Percentiles rank a stretch among this genome's conserved stretches.
Conservation (phyloP, 2,113 vertebrate genomes). For the Toxotes chatareus region DNA sequence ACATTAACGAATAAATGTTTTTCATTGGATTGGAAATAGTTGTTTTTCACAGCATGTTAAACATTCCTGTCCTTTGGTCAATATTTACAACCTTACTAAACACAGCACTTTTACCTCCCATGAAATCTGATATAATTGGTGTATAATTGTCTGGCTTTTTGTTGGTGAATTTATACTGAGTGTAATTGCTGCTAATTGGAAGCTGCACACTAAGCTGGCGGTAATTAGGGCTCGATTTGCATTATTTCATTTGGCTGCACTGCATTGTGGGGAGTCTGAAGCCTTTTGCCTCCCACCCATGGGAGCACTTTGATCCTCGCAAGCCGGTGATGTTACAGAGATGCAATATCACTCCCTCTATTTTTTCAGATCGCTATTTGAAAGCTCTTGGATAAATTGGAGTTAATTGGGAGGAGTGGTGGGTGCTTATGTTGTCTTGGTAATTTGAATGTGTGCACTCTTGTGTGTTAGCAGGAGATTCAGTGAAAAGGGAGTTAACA, state of each 20-base stretch:
- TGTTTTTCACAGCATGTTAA: conserved; percentile 12
- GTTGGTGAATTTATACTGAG: conserved; percentile 90
- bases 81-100: conserved; percentile 58
- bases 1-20: conserved; percentile 20
- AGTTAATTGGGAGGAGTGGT: conserved; percentile 76
- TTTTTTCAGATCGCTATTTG: conserved; percentile 66
- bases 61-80: conserved; percentile 31
- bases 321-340: conserved; percentile 81
- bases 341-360: conserved; percentile 69
- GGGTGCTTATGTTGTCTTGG: conserved; percentile 41
- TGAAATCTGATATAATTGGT: conserved; percentile 85
- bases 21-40: neutral
- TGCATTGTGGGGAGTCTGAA: conserved; percentile 83
- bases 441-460: conserved; percentile 29
- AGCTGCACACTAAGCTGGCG: conserved; percentile 88
- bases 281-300: conserved; percentile 85
- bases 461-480: conserved; percentile 15
- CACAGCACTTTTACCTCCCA: conserved; percentile 37
- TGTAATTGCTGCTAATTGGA: conserved; percentile 97
- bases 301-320: conserved; percentile 86
- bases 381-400: conserved; percentile 79
- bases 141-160: conserved; percentile 89
- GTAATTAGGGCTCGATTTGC: conserved; percentile 93
- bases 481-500: conserved; percentile 28
- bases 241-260: conserved; percentile 89